phyloP scores from a whole-genome alignment of 2,797 vertebrate species.

The Artibeus jamaicensis region DNA sequence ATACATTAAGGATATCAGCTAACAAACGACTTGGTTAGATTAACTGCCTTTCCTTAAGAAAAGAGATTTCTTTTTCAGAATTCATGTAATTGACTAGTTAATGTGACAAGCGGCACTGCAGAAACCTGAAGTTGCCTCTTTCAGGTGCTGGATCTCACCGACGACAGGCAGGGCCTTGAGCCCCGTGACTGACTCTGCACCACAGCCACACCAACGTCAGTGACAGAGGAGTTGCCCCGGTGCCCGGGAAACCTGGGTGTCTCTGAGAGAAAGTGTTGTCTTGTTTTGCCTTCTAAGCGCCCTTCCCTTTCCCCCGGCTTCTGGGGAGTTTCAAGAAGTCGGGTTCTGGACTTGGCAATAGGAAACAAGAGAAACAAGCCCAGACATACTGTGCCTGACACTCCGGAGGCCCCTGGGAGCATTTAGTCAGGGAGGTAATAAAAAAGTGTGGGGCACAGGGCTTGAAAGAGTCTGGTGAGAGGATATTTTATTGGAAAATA shows the following conservation, averaged over 20 bases:
- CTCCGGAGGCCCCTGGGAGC: not conserved
- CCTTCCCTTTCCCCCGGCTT: not conserved
- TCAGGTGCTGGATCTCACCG: not conserved
- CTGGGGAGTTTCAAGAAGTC: not conserved
- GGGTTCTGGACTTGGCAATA: not conserved
- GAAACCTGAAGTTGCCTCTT: not conserved
- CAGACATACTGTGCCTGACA: not conserved
- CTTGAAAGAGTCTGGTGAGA: not conserved
- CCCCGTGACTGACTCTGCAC: not conserved
- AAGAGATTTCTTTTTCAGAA: not conserved
- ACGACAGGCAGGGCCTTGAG: too few species aligned
- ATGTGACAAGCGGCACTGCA: too few species aligned
- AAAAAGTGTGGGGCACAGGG: not conserved
- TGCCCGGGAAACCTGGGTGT: not conserved
- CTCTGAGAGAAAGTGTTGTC: not conserved
- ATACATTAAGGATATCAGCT: not conserved
- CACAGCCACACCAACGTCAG: accelerated
- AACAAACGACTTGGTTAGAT: not conserved
- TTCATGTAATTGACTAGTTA: not conserved
- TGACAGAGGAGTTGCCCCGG: too few species aligned
- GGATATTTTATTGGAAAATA: not conserved
- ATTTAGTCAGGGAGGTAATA: too few species aligned
- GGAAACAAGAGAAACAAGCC: not conserved
- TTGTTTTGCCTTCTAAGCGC: not conserved
- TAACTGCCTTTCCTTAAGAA: not conserved